Base-by-base conservation (phyloP, 1,140 invertebrate species). In the Penaeus chinensis region DNA sequence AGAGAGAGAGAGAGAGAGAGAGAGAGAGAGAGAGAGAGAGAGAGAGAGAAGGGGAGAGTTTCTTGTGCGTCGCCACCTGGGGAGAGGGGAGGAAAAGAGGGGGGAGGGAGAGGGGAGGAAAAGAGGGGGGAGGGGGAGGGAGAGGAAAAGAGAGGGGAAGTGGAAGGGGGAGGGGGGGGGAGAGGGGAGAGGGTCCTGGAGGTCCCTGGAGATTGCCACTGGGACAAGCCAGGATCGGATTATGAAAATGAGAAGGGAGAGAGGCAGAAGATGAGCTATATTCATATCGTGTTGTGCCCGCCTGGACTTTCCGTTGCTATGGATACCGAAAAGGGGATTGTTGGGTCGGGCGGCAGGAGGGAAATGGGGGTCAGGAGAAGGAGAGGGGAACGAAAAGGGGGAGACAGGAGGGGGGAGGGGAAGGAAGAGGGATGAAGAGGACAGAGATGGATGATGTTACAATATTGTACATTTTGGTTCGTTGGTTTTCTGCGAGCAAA, bases 261-360 rank as follows among this genome's bases (percentile, higher is more conserved):
- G 85, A 78, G 76, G 80, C 85, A 24, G 24, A 66, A 79, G 86
- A 87, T 87, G 86, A 87, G 80, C 86, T 82, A 87, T 87, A 87
- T 87, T 87, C 86, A 87, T 87, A 87, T 87, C 81, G 80, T 87
- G 86, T 87, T 87, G 86, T 87, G 66, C 80, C 81, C 86, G 80
- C 86, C 86, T 87, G 86, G 86, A 87, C 86, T 81, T 87, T 81
- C 22, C 86, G 86, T 87, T 87, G 80, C 86, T 87, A 87, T 87
- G 86, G 86, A 83, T 76, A 87, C 86, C 80, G 86, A 87, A 87
- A 82, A 77, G 86, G 86, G 86, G 86, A 83, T 80, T n/a, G 83
- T 24, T 63, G 79, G 71, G 19, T 74, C 27, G 71, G 42, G 27
- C 42, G 27, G 22, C 5, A 37, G 42, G 71, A 27, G 71, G 20